Evolutionary conservation across 2,888 invertebrate genomes (phyloP), one percentile per base, ranked within the genome.

Genomic region (Stenchaetothrips biformis): DNA sequence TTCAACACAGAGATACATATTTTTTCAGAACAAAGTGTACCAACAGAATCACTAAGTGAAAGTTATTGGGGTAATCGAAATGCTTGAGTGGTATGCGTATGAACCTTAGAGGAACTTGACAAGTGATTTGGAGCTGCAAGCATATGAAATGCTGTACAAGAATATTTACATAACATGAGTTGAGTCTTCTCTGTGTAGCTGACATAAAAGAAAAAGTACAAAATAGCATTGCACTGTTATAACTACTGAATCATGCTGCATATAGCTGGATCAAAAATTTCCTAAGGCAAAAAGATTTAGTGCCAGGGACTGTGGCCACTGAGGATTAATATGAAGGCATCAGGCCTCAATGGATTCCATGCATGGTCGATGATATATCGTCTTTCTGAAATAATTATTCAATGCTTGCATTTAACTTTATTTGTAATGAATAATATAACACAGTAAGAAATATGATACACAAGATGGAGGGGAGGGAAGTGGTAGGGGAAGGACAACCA

Each of bases 351-450:
- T 74, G 21, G 67, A 9, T 25, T 25, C 21, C 25, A 25, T 21
- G 11, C 25, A 74, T 11, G n/a, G 67, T 21, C 67, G 11, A 74
- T 74, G 67, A 74, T 74, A 74, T 53, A 59, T 53, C n/a, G 11
- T 74, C 25, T 25, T 25, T 21, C 11, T 74, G 21, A 74, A 74
- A 74, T 74, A 74, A 74, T 74, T 74, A 74, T 74, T 37, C 37
- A 74, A 21, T 74, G 25, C 25, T 74, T 74, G 67, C 67, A 74
- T 74, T 74, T 74, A 25, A 25, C 25, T 74, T 74, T 74, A 74
- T 74, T 74, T 74, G 67, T 74, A 74, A 74, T 74, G 67, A 74
- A 74, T 74, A 74, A 74, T 21, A 74, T 74, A 74, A 74, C 67
- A 74, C 25, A 74, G 67, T 74, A 21, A 74, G 67, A 74, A 74